These are phyloP conservation scores for Pachliopta kotzebuea DNA, from an alignment of 2,888 invertebrate species.

Conservation along the genomic window DNA sequence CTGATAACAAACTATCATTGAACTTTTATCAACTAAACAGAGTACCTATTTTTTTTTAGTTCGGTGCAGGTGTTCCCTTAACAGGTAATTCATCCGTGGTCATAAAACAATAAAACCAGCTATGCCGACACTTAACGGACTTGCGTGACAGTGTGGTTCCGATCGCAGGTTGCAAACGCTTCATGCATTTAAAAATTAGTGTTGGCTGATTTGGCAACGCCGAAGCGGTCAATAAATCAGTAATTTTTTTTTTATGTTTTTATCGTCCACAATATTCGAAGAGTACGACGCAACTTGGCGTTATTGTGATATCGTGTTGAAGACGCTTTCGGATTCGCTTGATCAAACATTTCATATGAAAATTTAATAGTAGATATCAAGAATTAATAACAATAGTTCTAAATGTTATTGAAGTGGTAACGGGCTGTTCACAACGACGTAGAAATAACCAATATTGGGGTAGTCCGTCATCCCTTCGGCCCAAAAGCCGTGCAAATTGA, in stretches of 20 bases:
- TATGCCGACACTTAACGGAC: slow-evolving; percentile 51
- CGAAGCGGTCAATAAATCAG: slow-evolving; percentile 29
- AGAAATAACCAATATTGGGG: not conserved
- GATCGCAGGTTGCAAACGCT: slow-evolving; percentile 46
- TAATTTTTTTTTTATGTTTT: slow-evolving; percentile 18
- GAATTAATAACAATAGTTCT: not conserved
- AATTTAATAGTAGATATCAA: slow-evolving; percentile 3
- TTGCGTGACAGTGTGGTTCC: slow-evolving; percentile 61
- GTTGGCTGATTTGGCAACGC: slow-evolving; percentile 38
- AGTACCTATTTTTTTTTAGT: not conserved
- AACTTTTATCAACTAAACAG: not conserved
- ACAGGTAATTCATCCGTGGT: slow-evolving; percentile 27
- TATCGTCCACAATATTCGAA: slow-evolving; percentile 9
- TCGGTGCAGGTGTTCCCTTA: not conserved
- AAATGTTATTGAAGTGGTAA: not conserved
- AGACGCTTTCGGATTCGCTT: slow-evolving; percentile 19
- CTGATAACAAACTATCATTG: not conserved
- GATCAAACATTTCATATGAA: slow-evolving; percentile 13
- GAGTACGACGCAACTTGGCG: slow-evolving; percentile 14
- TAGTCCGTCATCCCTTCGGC: too few species aligned
- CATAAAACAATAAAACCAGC: slow-evolving; percentile 33
- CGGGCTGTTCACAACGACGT: not conserved
- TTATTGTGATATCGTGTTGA: slow-evolving; percentile 13
- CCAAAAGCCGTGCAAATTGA: too few species aligned
- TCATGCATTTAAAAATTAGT: slow-evolving; percentile 46